Conservation (phyloP, 2,113 vertebrate species). For the Triplophysa rosa region DNA sequence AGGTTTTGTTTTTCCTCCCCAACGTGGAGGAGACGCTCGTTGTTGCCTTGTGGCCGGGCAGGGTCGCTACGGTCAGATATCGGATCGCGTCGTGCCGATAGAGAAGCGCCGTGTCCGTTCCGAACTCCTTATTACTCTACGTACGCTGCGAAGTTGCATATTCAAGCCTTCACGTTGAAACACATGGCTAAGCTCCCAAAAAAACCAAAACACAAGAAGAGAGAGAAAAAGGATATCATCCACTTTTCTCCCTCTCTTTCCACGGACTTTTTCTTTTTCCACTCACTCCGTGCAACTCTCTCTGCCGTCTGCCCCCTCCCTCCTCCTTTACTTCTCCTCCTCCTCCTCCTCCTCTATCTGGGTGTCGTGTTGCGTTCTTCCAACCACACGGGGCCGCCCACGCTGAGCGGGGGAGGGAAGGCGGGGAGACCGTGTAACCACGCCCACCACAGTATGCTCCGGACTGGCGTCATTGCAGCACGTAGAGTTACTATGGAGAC, state of each 20-base stretch:
- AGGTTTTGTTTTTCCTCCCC: conserved; percentile 28
- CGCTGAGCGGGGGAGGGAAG: conserved; percentile 68
- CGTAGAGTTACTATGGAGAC: conserved; percentile 70
- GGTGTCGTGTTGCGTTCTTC: conserved; percentile 79
- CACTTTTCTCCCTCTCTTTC: conserved; percentile 56
- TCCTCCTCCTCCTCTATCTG: conserved; percentile 60
- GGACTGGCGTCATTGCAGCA: conserved; percentile 61
- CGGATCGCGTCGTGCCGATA: conserved; percentile 62
- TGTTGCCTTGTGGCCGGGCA: conserved; percentile 1
- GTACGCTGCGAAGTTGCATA: conserved; percentile 59
- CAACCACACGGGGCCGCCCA: conserved; percentile 80
- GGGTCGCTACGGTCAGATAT: conserved; percentile 50
- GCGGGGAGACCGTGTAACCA: conserved; percentile 58
- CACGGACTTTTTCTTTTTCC: conserved; percentile 73
- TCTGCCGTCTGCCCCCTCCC: conserved; percentile 45
- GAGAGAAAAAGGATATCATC: conserved; percentile 22
- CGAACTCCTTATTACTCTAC: conserved; percentile 57
- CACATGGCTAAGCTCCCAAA: conserved; percentile 43
- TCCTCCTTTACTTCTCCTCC: conserved; percentile 54
- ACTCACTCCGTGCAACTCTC: conserved; percentile 64
- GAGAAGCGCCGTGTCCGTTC: conserved; percentile 50
- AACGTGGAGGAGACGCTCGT: conserved; percentile 39
- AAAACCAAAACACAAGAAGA: conserved; percentile 33
- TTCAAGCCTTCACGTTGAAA: conserved; percentile 62
- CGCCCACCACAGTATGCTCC: conserved; percentile 67